These are phyloP conservation scores for Hiodon tergisus DNA, from an alignment of 2,113 vertebrate species.

Conservation along the genomic window DNA sequence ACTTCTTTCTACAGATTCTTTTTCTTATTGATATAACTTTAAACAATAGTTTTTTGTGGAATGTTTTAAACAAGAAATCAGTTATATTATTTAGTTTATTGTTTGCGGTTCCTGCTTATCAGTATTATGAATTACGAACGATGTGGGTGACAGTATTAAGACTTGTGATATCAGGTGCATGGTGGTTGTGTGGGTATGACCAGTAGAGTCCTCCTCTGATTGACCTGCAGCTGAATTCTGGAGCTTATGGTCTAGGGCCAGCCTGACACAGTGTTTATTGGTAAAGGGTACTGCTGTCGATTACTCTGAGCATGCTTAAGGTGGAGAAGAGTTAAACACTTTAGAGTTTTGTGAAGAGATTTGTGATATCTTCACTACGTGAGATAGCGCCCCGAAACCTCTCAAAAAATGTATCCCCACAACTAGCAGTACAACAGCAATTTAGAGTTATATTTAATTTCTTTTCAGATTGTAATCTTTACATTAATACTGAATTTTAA, in stretches of 20 bases:
- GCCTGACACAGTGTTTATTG: neutral
- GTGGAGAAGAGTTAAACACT: too few species aligned
- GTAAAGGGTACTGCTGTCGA: neutral
- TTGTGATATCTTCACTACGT: too few species aligned
- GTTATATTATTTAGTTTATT: conserved; percentile 41
- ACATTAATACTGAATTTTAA: too few species aligned
- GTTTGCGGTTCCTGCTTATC: conserved; percentile 35
- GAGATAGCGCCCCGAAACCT: too few species aligned
- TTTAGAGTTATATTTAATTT: too few species aligned
- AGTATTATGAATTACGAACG: conserved; percentile 53
- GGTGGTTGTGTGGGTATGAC: conserved; percentile 9
- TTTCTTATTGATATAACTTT: conserved; percentile 27
- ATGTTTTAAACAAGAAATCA: conserved; percentile 63
- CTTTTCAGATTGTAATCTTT: too few species aligned
- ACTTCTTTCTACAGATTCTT: conserved; percentile 56
- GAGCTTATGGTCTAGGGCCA: too few species aligned
- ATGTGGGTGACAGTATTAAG: conserved; percentile 50
- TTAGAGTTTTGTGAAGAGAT: too few species aligned
- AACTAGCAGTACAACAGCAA: too few species aligned
- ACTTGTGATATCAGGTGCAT: conserved; percentile 28
- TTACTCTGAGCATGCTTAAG: neutral
- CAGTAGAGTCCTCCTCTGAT: neutral
- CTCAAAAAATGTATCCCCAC: too few species aligned
- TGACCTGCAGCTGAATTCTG: neutral
- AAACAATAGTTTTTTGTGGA: conserved; percentile 58